A percentile compares a stretch with the other conserved stretches of the same genome.
Conservation (phyloP, 1,140 invertebrate genomes). For the Geopemphigus sp. region DNA sequence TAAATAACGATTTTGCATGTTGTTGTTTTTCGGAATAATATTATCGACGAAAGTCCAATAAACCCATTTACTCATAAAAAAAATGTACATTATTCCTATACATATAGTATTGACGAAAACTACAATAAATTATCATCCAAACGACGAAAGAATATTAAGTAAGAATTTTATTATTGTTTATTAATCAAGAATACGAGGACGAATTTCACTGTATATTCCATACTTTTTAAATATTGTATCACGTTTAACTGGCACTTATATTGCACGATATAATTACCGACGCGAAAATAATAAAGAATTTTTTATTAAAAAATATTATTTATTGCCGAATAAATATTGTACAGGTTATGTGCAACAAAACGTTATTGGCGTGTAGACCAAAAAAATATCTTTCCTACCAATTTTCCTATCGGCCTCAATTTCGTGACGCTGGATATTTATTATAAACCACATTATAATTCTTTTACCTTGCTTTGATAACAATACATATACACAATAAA, state of each 20-base stretch:
- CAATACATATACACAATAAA: neutral
- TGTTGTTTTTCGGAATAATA: conserved; percentile 4
- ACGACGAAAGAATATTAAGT: conserved; percentile 19
- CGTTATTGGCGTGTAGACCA: too few species aligned
- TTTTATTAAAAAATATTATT: too few species aligned
- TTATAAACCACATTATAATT: neutral
- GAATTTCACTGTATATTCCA: conserved; percentile 1
- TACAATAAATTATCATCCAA: neutral
- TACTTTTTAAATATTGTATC: neutral
- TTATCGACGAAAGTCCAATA: conserved; percentile 26
- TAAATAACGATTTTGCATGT: conserved; percentile 8
- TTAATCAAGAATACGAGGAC: conserved; percentile 15
- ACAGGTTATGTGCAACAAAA: too few species aligned
- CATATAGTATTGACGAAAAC: neutral
- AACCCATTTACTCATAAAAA: conserved; percentile 14
- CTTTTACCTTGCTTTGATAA: neutral
- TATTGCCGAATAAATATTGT: too few species aligned
- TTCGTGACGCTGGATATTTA: too few species aligned
- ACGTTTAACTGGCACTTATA: neutral
- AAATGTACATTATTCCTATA: neutral
- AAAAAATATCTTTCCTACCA: too few species aligned
- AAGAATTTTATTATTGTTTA: conserved; percentile 12
- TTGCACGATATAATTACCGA: neutral
- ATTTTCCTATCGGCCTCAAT: too few species aligned
- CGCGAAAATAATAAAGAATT: too few species aligned